These are phyloP conservation scores for Crotalus helleri DNA, from an alignment of 2,113 vertebrate genomes.

Conservation along the genomic window DNA sequence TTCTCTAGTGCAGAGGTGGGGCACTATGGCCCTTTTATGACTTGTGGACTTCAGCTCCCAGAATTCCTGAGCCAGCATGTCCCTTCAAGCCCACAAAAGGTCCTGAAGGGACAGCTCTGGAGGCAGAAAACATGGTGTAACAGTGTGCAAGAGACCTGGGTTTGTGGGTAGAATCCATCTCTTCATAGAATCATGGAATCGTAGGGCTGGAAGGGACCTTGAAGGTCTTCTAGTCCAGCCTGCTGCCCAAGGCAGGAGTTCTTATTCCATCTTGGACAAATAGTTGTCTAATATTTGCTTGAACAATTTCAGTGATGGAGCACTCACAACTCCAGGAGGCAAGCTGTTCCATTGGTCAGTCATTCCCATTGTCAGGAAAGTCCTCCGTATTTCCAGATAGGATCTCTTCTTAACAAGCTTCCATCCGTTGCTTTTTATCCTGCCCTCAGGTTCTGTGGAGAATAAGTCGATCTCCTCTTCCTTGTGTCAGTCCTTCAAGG, in stretches of 20 bases:
- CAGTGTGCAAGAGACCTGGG: not conserved
- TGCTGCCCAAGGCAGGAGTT: not conserved
- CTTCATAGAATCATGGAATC: not conserved
- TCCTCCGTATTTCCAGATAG: not conserved
- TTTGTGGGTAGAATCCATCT: not conserved
- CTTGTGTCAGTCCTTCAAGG: not conserved
- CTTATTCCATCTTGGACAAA: not conserved
- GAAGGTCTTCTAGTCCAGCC: not conserved
- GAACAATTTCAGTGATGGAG: not conserved
- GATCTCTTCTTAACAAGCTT: not conserved
- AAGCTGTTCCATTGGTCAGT: not conserved
- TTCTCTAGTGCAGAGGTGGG: not conserved
- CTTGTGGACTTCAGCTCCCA: not conserved
- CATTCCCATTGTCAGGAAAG: not conserved
- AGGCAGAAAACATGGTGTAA: not conserved
- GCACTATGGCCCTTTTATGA: not conserved
- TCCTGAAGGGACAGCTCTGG: constrained; percentile 26
- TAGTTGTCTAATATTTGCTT: not conserved
- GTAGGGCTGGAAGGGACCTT: not conserved
- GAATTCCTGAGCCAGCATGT: not conserved
- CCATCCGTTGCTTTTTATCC: not conserved
- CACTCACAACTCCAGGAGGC: too few relatives aligned
- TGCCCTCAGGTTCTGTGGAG: not conserved
- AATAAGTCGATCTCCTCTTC: not conserved
- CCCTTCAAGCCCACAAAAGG: constrained; percentile 3